Percentiles rank a stretch among this genome's conserved stretches.
Conservation (phyloP, 2,888 invertebrate species). For the Rotaria socialis region DNA sequence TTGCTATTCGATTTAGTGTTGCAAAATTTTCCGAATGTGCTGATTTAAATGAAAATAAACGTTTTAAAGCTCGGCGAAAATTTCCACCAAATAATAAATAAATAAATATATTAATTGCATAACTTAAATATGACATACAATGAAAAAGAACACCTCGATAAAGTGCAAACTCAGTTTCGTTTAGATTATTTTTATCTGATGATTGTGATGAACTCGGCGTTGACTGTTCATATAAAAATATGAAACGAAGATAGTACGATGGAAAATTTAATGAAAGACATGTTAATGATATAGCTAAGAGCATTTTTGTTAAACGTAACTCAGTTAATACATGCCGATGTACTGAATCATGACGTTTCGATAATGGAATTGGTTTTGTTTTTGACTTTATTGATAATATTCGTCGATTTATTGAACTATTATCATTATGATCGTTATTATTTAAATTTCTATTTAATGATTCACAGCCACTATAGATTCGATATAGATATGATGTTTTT, state of each 20-base stretch:
- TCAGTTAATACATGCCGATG: constrained; percentile 25
- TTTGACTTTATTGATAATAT: neutral
- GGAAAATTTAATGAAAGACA: constrained; percentile 34
- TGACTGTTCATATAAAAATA: constrained; percentile 5
- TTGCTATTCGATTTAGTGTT: neutral
- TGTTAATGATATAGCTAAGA: constrained; percentile 28
- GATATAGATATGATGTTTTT: neutral
- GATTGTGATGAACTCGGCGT: too few species aligned
- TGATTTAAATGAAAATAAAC: neutral
- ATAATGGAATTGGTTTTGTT: neutral
- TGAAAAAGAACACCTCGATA: neutral
- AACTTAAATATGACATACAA: constrained; percentile 11
- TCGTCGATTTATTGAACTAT: neutral
- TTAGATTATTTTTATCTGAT: neutral
- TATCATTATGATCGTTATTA: neutral
- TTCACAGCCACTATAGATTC: neutral
- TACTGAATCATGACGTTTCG: neutral
- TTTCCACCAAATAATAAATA: constrained; percentile 34
- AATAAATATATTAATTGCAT: constrained; percentile 22
- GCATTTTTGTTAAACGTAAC: constrained; percentile 26
- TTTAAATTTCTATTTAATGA: neutral
- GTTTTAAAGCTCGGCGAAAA: constrained; percentile 25
- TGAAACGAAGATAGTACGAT: constrained; percentile 24
- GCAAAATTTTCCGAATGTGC: neutral
- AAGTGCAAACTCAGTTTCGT: neutral